Evolutionary conservation across 1,140 invertebrate genomes (phyloP).

Genomic region (Aphidius gifuensis): DNA sequence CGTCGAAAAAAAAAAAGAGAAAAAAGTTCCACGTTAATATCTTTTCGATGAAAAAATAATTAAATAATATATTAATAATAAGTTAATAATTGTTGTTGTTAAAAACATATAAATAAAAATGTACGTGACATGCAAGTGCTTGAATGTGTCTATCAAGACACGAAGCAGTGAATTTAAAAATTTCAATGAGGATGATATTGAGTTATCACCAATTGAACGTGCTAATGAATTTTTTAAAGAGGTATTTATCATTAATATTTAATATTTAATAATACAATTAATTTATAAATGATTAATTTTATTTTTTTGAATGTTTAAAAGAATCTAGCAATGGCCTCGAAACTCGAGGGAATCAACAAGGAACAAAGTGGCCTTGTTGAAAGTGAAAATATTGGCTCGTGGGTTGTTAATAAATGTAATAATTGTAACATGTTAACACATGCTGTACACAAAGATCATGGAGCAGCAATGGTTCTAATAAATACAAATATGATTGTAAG

Average conservation of each 20-base stretch:
- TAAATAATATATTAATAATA: too few species aligned
- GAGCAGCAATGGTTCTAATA: slow-evolving; percentile 53
- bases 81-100: too few species aligned
- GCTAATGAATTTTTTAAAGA: slow-evolving; percentile 51
- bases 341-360: slow-evolving; percentile 52
- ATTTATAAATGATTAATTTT: not conserved
- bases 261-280: not conserved
- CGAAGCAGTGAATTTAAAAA: slow-evolving; percentile 43
- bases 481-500: slow-evolving; percentile 53
- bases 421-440: slow-evolving; percentile 55
- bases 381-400: slow-evolving; percentile 49
- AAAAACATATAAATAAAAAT: slow-evolving; percentile 21
- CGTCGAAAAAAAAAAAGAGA: too few species aligned
- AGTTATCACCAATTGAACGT: slow-evolving; percentile 43
- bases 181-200: slow-evolving; percentile 43
- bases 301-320: slow-evolving; percentile 28
- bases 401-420: slow-evolving; percentile 54
- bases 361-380: slow-evolving; percentile 52
- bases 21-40: too few species aligned
- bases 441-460: slow-evolving; percentile 54
- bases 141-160: slow-evolving; percentile 54
- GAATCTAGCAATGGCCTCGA: slow-evolving; percentile 45
- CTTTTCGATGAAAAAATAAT: too few species aligned
- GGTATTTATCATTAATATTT: slow-evolving; percentile 34
- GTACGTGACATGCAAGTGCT: slow-evolving; percentile 53